These are phyloP conservation scores for Parnassius mnemosyne DNA, from an alignment of 2,888 invertebrate genomes.

Conservation along the genomic window DNA sequence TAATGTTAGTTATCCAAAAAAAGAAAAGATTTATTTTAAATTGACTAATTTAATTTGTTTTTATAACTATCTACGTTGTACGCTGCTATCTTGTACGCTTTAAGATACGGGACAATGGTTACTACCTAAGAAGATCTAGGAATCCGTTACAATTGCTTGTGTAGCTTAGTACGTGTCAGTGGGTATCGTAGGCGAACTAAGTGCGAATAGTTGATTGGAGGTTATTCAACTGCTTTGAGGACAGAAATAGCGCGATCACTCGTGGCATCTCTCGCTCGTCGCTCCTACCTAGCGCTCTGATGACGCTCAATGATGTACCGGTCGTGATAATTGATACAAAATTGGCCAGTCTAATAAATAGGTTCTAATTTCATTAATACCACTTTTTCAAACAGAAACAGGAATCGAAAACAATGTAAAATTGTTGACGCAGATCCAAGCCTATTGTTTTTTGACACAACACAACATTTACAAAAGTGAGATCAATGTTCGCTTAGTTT, in stretches of 20 bases:
- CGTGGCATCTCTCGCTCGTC: slow-evolving; percentile 44
- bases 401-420: too few species aligned
- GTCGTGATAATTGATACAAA: not conserved
- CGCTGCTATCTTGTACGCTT: too few species aligned
- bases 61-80: too few species aligned
- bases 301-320: slow-evolving; percentile 30
- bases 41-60: not conserved
- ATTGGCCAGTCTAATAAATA: not conserved
- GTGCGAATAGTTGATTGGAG: slow-evolving; percentile 80
- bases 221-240: slow-evolving; percentile 77
- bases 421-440: too few species aligned
- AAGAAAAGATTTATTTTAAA: slow-evolving; percentile 2
- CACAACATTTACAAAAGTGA: too few species aligned
- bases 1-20: slow-evolving; percentile 4
- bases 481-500: too few species aligned
- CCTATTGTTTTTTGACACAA: too few species aligned
- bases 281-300: slow-evolving; percentile 34
- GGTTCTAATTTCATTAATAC: too few species aligned
- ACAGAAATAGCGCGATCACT: slow-evolving; percentile 73
- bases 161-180: slow-evolving; percentile 37
- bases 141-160: not conserved
- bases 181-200: slow-evolving; percentile 57
- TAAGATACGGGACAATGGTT: not conserved
- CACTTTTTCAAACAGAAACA: too few species aligned
- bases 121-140: not conserved